These are phyloP conservation scores for Hydractinia symbiolongicarpus DNA, from an alignment of 30 jellyfish, hydroid and myxozoan species.

Conservation along the genomic window DNA sequence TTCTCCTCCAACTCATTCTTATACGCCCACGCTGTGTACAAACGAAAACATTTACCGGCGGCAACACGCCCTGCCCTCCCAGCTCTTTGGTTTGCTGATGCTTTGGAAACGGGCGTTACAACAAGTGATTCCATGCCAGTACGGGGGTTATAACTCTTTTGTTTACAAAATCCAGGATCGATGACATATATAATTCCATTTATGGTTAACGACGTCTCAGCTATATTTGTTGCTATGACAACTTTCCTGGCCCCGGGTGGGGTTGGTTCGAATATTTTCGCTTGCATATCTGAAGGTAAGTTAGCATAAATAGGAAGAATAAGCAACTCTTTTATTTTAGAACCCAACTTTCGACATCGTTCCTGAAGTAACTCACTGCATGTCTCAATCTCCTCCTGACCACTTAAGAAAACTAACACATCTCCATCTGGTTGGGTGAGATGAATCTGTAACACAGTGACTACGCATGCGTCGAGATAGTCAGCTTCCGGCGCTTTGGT, in stretches of 20 bases:
- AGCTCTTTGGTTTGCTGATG: constrained; percentile 98
- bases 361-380: constrained; percentile 90
- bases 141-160: constrained; percentile 97
- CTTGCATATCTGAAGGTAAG: constrained; percentile 98
- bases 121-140: constrained; percentile 99
- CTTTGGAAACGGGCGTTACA: constrained; percentile 97
- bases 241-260: constrained; percentile 99
- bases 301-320: constrained; percentile 95
- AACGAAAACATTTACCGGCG: constrained; percentile 98
- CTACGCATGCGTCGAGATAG: constrained; percentile 98
- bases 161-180: constrained; percentile 98
- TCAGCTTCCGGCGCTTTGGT: constrained; percentile 99
- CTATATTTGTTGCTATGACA: constrained; percentile 93
- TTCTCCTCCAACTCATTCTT: constrained; percentile 97
- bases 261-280: constrained; percentile 98
- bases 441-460: constrained; percentile 95
- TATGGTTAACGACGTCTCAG: constrained; percentile 83
- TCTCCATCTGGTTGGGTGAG: constrained; percentile 99
- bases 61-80: constrained; percentile 99
- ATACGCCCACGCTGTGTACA: constrained; percentile 99
- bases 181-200: constrained; percentile 81
- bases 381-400: constrained; percentile 98
- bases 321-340: constrained; percentile 77
- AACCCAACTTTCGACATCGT: constrained; percentile 82
- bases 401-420: constrained; percentile 89